Base-by-base conservation (phyloP, 2,888 invertebrate species). In the Troglohyphantes excavatus region DNA sequence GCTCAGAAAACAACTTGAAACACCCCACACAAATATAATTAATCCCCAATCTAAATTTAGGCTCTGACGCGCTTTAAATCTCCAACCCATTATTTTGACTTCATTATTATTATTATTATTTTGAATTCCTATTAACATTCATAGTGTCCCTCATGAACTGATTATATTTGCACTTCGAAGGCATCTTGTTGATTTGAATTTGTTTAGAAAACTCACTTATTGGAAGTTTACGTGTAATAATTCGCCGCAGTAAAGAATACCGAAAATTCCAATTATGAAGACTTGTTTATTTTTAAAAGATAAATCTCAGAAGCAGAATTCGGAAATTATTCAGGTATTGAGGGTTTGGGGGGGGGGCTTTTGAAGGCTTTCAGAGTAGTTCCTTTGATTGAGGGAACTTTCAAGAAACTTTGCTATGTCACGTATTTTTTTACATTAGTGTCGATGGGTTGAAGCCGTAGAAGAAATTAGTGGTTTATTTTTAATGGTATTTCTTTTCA, bases 291-390 rank as follows among this genome's bases (percentile, higher is more conserved):
- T 85, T 85, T n/a, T 78, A 68, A 53, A 61, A 61, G 70, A 13
- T 21, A 75, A 65, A 65, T 26, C 33, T 61, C 29, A 53, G 23
- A 39, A 61, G 7, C 6, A 3, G 46, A 70, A 23, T 82, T 33
- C 27, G 27, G 59, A 85, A 46, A 46, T 46, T 46, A 46, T 46
- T 46, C 21, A 39, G 63, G 53, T 19, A 68, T 19, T 39, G 21
- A 26, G 46, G 19, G 17, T 29, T 68, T 84, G 75, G 65, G 84
- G 75, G 53, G 33, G 53, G 53, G 33, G 23, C n/a, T n/a, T n/a
- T n/a, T 85, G 68, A 85, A 85, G 85, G 21, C 53, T 61, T 73
- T 75, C 17, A 29, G 9, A 61, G 75, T 61, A n/a, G 27, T 21
- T 26, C 9, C n/a, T 61, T 85, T 76, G 26, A 76, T 85, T 76